phyloP scores from a whole-genome alignment of 2,888 invertebrate genomes.

The Terebella lapidaria region DNA sequence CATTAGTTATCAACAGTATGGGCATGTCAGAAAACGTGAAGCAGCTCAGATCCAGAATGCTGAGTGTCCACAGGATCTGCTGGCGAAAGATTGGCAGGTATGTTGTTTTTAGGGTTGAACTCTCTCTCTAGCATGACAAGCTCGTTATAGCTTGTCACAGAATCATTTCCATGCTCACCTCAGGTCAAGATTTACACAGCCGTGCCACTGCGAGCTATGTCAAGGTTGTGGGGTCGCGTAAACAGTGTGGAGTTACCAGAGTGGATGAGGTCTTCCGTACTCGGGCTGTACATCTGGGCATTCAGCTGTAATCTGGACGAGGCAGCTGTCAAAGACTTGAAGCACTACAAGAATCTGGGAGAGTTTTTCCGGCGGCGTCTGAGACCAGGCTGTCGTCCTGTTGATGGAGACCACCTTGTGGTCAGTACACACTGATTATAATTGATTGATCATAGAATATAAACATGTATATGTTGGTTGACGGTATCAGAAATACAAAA shows the following conservation, averaged over 20 bases:
- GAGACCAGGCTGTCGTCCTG: slow-evolving; percentile 70
- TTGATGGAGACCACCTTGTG: slow-evolving; percentile 64
- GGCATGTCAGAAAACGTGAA: slow-evolving; percentile 18
- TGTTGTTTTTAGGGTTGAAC: background rate
- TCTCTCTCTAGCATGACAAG: too few species aligned
- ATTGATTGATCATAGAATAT: too few species aligned
- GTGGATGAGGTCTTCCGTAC: slow-evolving; percentile 15
- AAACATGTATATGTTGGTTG: too few species aligned
- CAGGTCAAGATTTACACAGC: slow-evolving; percentile 13
- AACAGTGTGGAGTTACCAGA: slow-evolving; percentile 17
- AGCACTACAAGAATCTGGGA: slow-evolving; percentile 72
- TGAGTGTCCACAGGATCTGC: slow-evolving; percentile 7
- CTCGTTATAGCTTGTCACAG: too few species aligned
- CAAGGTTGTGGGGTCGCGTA: slow-evolving; percentile 17
- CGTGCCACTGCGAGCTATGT: slow-evolving; percentile 16
- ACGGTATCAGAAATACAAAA: too few species aligned
- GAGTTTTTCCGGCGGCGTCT: slow-evolving; percentile 84
- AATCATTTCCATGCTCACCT: too few species aligned
- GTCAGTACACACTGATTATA: too few species aligned
- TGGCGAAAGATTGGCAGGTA: slow-evolving; percentile 17
- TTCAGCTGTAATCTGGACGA: slow-evolving; percentile 85
- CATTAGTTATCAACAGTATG: slow-evolving; percentile 21
- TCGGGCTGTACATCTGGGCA: slow-evolving; percentile 61
- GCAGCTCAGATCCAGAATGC: slow-evolving; percentile 5
- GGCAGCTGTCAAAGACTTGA: slow-evolving; percentile 71